These are phyloP conservation scores for Eumaeus atala DNA, from an alignment of 1,140 invertebrate species.

Conservation along the genomic window DNA sequence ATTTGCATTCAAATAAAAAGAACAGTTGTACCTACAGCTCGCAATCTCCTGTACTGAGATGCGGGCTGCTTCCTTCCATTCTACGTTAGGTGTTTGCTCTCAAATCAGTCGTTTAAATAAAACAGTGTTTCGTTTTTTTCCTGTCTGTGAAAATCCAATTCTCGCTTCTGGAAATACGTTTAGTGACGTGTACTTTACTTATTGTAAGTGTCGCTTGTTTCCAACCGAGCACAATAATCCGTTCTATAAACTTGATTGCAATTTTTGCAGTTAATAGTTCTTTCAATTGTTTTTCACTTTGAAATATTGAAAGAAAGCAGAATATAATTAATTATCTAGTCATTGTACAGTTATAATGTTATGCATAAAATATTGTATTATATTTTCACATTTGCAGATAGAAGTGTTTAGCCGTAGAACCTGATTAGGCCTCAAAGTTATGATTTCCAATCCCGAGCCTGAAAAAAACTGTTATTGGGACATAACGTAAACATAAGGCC, in stretches of 20 bases:
- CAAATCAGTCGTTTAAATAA: conserved; percentile 69
- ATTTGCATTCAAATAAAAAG: background rate
- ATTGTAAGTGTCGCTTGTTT: conserved; percentile 30
- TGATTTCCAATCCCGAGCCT: too few species aligned
- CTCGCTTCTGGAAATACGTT: conserved; percentile 48
- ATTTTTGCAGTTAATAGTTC: conserved; percentile 9
- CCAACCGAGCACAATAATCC: conserved; percentile 17
- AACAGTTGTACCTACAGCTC: conserved; percentile 10
- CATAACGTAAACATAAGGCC: too few species aligned
- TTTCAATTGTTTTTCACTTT: conserved; percentile 1
- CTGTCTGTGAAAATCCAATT: conserved; percentile 53
- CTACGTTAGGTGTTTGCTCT: conserved; percentile 57
- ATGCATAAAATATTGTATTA: too few species aligned
- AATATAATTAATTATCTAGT: too few species aligned
- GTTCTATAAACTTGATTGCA: conserved; percentile 19
- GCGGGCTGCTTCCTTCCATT: conserved; percentile 41
- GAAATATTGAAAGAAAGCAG: conserved; percentile 5
- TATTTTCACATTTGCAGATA: too few species aligned
- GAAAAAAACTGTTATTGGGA: too few species aligned
- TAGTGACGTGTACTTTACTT: conserved; percentile 49
- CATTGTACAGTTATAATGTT: too few species aligned
- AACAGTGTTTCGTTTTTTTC: conserved; percentile 61
- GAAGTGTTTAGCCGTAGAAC: too few species aligned
- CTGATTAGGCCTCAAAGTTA: too few species aligned
- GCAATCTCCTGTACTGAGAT: conserved; percentile 40